Evolutionary conservation across 2,888 invertebrate genomes (phyloP), one percentile per base, ranked within the genome.

Genomic region (Drosophila nr. perissopoda): DNA sequence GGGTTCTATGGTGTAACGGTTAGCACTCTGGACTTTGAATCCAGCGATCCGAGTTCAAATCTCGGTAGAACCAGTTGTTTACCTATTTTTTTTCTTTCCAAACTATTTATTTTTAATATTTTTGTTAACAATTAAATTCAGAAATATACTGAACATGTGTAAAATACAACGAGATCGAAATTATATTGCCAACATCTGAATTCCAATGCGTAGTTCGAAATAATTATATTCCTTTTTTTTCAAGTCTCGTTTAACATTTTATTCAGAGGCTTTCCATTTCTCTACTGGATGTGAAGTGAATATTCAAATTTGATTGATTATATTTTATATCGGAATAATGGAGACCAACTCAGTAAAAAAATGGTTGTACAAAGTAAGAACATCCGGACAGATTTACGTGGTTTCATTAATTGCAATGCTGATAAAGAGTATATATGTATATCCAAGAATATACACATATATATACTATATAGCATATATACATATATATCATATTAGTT

Each of bases 11-110:
- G 91, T 91, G 90, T 91, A 91, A 91, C 89, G 90, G 91, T 91
- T 90, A 91, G 91, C 90, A 91, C 91, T 91, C 89, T 91, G 91
- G 91, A 91, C 91, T 91, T 90, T 91, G 91, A 91, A 91, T 91
- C 92, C 92, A 92, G 92, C 92, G 91, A 92, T 92, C 92, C 92
- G 92, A 92, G 92, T 92, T 92, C 92, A 92, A 92, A 91, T 92
- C 92, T 92, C 92, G 92, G 92, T 92, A 91, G 92, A 92, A 92
- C 92, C 92, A 92, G 61, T 18, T 13, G 1, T 1, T 40, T 13
- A n/a, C 2, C 3, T 27, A 2, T 8, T 21, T 27, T 38, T 62
- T n/a, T 25, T 36, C n/a, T 57, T 6, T 25, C 10, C 8, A 21
- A 27, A 13, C 11, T 27, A 13, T 25, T 27, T 16, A n/a, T 36